Base-by-base conservation (phyloP, 2,113 vertebrate species). In the Daphoenositta chrysoptera region DNA sequence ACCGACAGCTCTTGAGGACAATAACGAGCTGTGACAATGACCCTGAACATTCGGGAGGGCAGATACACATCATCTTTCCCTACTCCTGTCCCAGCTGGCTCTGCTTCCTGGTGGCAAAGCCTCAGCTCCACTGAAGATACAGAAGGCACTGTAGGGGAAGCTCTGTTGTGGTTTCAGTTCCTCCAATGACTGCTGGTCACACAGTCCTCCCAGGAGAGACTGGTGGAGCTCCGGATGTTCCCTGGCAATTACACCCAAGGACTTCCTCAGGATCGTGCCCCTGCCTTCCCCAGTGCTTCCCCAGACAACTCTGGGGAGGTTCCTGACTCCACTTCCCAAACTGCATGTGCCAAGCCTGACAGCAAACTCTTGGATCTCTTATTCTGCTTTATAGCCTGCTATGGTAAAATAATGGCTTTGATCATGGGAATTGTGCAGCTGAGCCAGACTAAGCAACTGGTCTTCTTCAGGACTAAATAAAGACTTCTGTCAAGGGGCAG, bases 331-430 rank as follows among this genome's bases (percentile, higher is more conserved):
- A 1, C 35, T 87, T 63, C 31, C 72, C 45, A n/a, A 80, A 27
- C 39, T 2, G 17, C 58, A 70, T 0, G 0, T 18, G 23, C 44
- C 26, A 73, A 63, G 57, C 64, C 84, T 15, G 30, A 31, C 5
- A 7, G 51, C 66, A 86, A 77, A 53, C 18, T 47, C 37, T 20
- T 24, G 26, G 39, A 30, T 37, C 35, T 73, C 58, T 33, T 11
- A 17, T 6, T 71, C 53, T 37, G 69, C 11, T 56, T 83, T 31
- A 51, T 51, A 58, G 13, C 6, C 3, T 17, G 3, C 17, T 8
- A 30, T 0, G 5, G 39, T 19, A 63, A 87, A 95, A 66, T 17
- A 63, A 93, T 1, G 19, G 54, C 56, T 40, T 13, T 57, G 47
- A 21, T 61, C n/a, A 22, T 13, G 19, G 60, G 79, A 66, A 58